Conservation (phyloP, 2,888 invertebrate species). For the Folsomia candida region DNA sequence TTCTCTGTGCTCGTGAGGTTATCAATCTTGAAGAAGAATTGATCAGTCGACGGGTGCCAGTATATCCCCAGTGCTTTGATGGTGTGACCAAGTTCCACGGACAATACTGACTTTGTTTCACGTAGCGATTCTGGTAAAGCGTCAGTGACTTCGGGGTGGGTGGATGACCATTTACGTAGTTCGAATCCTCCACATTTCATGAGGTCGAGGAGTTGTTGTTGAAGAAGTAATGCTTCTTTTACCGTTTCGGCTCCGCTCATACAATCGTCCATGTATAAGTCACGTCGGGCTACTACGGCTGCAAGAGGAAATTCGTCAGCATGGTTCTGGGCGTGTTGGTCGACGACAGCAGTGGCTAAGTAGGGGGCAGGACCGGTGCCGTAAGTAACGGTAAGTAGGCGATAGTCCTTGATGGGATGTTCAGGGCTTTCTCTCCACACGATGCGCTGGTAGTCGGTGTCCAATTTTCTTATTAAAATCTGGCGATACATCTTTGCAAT, state of each 20-base stretch:
- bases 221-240: no score
- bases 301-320: conserved; percentile 25
- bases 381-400: conserved; percentile 50
- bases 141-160: conserved; percentile 9
- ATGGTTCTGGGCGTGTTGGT: conserved; percentile 50
- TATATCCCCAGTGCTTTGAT: conserved; percentile 1
- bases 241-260: conserved; percentile 14
- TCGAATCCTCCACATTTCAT: conserved; percentile 6
- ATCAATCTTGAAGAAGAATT: neutral
- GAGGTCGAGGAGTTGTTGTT: conserved; percentile 9
- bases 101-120: neutral
- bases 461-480: conserved; percentile 46
- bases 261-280: conserved; percentile 52
- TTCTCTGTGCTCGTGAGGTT: no score
- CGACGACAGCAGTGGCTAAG: conserved; percentile 25
- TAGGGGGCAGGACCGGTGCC: conserved; percentile 51
- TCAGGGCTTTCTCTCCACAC: conserved; percentile 51
- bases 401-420: conserved; percentile 36
- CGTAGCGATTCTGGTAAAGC: conserved; percentile 12
- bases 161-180: conserved; percentile 29
- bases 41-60: neutral
- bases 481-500: no score
- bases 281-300: conserved; percentile 29
- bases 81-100: neutral
- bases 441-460: conserved; percentile 53